Evolutionary conservation across 2,113 vertebrate genomes (phyloP), one percentile per base, ranked within the genome.

Genomic region (Cettia cetti): DNA sequence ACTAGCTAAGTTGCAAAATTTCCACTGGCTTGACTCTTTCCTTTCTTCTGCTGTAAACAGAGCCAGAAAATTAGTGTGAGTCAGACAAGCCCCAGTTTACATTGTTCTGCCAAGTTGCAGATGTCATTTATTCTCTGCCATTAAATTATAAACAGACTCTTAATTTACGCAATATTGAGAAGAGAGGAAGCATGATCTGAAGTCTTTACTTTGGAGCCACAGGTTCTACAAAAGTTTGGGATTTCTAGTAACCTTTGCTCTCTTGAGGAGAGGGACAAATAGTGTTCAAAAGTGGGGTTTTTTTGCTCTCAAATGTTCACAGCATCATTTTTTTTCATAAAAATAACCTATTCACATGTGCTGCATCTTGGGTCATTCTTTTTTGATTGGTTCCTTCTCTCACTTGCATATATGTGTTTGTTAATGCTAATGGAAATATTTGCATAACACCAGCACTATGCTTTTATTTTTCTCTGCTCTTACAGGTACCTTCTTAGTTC

Each of bases 61-160:
- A 88, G 68, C 59, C 80, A 94, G 92, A 93, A 50, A 66, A 13
- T 65, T 64, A 9, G 27, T 17, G n/a, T 81, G 53, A 83, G 40
- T 87, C 64, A 92, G 56, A 87, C 82, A 96, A 74, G 17, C 54
- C 72, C 44, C 26, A 78, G 37, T 92, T 83, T 96, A 97, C 20
- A 76, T 31, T 75, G 65, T n/a, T 92, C 54, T 95, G 86, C 83
- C 78, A 96, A 91, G 59, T 50, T 90, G 39, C 66, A 72, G 68
- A 94, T 91, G 40, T 63, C 57, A 82, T 76, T 90, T 87, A 61
- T 57, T 87, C 60, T 95, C 45, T 92, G 59, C 27, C 59, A 52
- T 74, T 64, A 72, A 90, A 92, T 92, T 78, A 11, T 47, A 92
- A 95, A 60, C 45, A 94, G 42, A 83, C 20, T 86, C 96, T 89